phyloP scores from a whole-genome alignment of 1,140 invertebrate genomes.

The Calycopis cecrops region DNA sequence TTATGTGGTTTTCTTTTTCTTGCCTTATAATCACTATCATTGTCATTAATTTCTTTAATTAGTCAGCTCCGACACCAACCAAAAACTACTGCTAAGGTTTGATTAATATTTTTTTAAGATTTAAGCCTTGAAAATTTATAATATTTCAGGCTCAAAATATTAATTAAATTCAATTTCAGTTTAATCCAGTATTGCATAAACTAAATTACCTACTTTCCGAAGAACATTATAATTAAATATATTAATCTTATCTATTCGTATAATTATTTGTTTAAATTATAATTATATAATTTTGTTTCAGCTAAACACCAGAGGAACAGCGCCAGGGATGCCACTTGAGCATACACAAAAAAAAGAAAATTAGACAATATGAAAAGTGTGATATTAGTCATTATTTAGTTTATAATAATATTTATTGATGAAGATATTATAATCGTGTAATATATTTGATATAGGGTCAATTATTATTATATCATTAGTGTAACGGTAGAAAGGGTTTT shows the following conservation, averaged over 20 bases:
- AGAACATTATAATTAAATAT: too few species aligned
- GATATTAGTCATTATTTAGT: slow-evolving; percentile 61
- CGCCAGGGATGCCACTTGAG: slow-evolving; percentile 59
- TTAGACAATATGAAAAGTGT: slow-evolving; percentile 39
- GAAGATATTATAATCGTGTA: slow-evolving; percentile 10
- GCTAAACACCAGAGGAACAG: slow-evolving; percentile 69
- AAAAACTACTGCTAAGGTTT: too few species aligned
- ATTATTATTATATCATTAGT: not conserved
- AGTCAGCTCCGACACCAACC: too few species aligned
- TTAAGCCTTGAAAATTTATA: too few species aligned
- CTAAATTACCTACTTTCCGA: too few species aligned
- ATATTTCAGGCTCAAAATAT: too few species aligned
- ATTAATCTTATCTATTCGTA: too few species aligned
- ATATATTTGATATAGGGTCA: slow-evolving; percentile 12
- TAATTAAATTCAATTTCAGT: too few species aligned
- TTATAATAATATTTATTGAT: slow-evolving; percentile 51
- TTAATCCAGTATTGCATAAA: too few species aligned
- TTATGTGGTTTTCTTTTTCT: too few species aligned
- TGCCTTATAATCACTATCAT: too few species aligned
- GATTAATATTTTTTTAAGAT: too few species aligned
- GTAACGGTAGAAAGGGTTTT: slow-evolving; percentile 4
- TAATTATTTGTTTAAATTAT: slow-evolving; percentile 59
- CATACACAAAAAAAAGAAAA: not conserved
- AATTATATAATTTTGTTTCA: slow-evolving; percentile 48
- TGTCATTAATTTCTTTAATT: slow-evolving; percentile 71